phyloP scores from a whole-genome alignment of 1,140 invertebrate species.

The Aleiodes sp. region DNA sequence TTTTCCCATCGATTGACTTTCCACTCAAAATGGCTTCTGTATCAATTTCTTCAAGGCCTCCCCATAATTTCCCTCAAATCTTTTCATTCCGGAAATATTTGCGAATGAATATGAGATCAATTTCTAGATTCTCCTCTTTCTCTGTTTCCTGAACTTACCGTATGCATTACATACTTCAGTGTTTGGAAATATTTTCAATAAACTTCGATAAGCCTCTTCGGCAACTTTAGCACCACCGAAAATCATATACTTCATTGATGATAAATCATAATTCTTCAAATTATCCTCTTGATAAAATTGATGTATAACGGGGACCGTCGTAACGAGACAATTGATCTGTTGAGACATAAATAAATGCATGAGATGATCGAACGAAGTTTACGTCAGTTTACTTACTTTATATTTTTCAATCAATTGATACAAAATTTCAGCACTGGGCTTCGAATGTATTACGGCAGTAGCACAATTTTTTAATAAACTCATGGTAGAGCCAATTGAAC shows the following conservation, averaged over 20 bases:
- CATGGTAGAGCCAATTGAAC: constrained; percentile 46
- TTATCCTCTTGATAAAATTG: constrained; percentile 34
- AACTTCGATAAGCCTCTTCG: constrained; percentile 29
- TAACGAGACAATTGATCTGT: constrained; percentile 22
- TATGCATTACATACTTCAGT: constrained; percentile 38
- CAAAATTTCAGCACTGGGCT: constrained; percentile 33
- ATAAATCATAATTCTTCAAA: constrained; percentile 40
- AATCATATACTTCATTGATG: constrained; percentile 36
- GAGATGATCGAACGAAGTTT: neutral
- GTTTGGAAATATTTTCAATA: constrained; percentile 32
- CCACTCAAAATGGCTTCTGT: too few relatives aligned
- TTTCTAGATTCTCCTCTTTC: too few relatives aligned
- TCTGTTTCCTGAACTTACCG: too few relatives aligned
- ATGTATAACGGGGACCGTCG: constrained; percentile 41
- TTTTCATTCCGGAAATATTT: too few relatives aligned
- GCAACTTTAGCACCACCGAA: constrained; percentile 54
- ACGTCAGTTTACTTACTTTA: constrained; percentile 31
- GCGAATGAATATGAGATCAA: too few relatives aligned
- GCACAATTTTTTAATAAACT: constrained; percentile 35
- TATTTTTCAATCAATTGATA: constrained; percentile 44
- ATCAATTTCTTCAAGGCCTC: too few relatives aligned
- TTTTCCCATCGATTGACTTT: too few relatives aligned
- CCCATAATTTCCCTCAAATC: too few relatives aligned
- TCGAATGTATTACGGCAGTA: constrained; percentile 30
- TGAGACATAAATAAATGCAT: neutral